phyloP scores from a whole-genome alignment of 2,888 invertebrate genomes.

The Hypolimnas misippus region DNA sequence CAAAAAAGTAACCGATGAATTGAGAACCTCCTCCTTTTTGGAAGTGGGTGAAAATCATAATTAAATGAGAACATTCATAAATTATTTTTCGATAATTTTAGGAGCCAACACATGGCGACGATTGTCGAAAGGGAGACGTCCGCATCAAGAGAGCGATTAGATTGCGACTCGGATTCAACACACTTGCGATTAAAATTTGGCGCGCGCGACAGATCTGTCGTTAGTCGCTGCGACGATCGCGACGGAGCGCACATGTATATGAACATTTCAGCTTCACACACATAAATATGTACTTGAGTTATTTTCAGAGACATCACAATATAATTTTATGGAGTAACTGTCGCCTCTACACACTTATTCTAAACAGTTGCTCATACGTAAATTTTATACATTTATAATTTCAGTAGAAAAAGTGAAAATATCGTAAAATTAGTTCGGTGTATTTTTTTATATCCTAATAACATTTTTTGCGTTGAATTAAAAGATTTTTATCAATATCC shows the following conservation, averaged over 20 bases:
- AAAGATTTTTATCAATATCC: too few relatives aligned
- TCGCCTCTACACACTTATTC: not conserved
- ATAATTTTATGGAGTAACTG: not conserved
- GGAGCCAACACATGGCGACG: slow-evolving; percentile 78
- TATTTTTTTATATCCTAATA: too few relatives aligned
- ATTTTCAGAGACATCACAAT: not conserved
- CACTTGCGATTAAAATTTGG: slow-evolving; percentile 71
- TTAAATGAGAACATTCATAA: too few relatives aligned
- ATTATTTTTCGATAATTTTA: too few relatives aligned
- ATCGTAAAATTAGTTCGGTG: not conserved
- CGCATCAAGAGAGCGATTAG: slow-evolving; percentile 68
- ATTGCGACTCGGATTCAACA: slow-evolving; percentile 64
- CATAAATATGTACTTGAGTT: slow-evolving; percentile 46
- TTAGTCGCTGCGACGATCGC: slow-evolving; percentile 61
- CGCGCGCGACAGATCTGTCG: slow-evolving; percentile 54
- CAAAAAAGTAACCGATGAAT: too few relatives aligned
- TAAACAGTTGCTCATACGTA: not conserved
- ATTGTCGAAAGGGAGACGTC: slow-evolving; percentile 75
- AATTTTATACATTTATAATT: not conserved
- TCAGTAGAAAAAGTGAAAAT: too few relatives aligned
- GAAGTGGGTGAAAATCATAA: too few relatives aligned
- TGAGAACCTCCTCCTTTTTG: too few relatives aligned
- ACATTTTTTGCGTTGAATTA: too few relatives aligned
- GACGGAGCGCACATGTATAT: slow-evolving; percentile 77
- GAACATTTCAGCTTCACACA: slow-evolving; percentile 78